Evolutionary conservation across 2,888 invertebrate species (phyloP).

Genomic region (Syritta pipiens): DNA sequence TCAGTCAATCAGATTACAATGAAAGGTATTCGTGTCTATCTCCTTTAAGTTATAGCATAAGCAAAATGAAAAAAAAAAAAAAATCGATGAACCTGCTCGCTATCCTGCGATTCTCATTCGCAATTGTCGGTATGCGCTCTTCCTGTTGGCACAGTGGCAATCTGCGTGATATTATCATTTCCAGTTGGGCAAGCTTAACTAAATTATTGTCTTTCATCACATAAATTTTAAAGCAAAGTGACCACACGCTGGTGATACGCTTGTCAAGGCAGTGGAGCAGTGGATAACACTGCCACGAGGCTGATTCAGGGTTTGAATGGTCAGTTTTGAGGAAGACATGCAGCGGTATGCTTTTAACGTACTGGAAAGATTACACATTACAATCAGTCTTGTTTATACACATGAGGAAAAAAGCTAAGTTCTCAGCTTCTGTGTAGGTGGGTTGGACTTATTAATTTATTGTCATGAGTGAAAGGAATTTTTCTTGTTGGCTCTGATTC

Average conservation of each 20-base stretch:
- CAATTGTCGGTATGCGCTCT: not conserved
- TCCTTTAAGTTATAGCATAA: constrained; percentile 43
- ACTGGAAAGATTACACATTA: constrained; percentile 46
- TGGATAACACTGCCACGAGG: too few relatives aligned
- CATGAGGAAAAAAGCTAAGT: constrained; percentile 1
- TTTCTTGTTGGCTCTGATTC: too few relatives aligned
- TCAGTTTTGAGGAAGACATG: constrained; percentile 6
- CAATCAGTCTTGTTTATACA: constrained; percentile 4
- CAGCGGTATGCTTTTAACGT: constrained; percentile 19
- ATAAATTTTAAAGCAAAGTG: constrained; percentile 62
- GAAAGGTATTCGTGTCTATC: constrained; percentile 13
- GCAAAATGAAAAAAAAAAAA: not conserved
- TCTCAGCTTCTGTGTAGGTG: too few relatives aligned
- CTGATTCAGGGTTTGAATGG: constrained; percentile 21
- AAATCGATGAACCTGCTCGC: constrained; percentile 19
- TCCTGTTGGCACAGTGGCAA: constrained; percentile 38
- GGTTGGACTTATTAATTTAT: too few relatives aligned
- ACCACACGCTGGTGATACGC: constrained; percentile 48
- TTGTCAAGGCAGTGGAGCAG: too few relatives aligned
- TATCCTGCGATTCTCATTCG: constrained; percentile 6
- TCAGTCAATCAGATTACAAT: constrained; percentile 2
- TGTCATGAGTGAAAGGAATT: not conserved
- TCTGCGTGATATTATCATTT: constrained; percentile 43
- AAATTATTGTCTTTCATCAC: constrained; percentile 58
- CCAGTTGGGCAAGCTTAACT: constrained; percentile 46